phyloP scores from a whole-genome alignment of 2,113 vertebrate genomes.

The Pan troglodytes region NHGRI_mPanTro3-v2.1_pri NC_086015.1:193739001-193739500 shows the following conservation, averaged over 20 bases:
- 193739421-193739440: background rate
- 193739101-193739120: background rate
- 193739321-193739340: background rate
- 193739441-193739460: background rate
- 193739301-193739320: slow-evolving; percentile 32
- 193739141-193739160: background rate
- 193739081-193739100: background rate
- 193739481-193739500: background rate
- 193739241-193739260: slow-evolving; percentile 41
- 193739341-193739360: slow-evolving; percentile 41
- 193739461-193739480: background rate
- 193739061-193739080: background rate
- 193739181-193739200: background rate
- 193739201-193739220: background rate
- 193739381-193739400: background rate
- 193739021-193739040: background rate
- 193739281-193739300: slow-evolving; percentile 19
- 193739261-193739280: slow-evolving; percentile 38
- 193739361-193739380: background rate
- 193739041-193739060: background rate
- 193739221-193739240: background rate
- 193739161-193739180: background rate
- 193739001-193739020: background rate
- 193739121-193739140: background rate
- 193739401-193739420: background rate